Percentiles rank a stretch among this genome's conserved stretches.
Conservation (phyloP, 2,888 invertebrate genomes). For the Temnothorax rugatulus region DNA sequence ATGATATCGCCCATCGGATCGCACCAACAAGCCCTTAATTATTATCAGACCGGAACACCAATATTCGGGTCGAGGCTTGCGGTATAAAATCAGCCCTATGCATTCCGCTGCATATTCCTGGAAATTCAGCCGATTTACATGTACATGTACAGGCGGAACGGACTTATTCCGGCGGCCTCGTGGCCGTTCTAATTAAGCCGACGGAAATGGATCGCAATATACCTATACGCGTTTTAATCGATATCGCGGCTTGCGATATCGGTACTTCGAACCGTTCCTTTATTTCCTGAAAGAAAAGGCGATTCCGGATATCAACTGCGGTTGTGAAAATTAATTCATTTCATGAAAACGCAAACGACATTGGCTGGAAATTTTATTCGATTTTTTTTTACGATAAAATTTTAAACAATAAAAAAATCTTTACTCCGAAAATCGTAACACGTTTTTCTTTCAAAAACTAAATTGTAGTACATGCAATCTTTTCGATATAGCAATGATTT, state of each 20-base stretch:
- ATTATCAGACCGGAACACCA: conserved; percentile 44
- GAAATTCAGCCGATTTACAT: conserved; percentile 11
- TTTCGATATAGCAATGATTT: neutral
- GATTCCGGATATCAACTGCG: conserved; percentile 14
- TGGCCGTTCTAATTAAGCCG: conserved; percentile 64
- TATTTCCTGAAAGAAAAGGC: conserved; percentile 38
- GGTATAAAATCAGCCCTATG: conserved; percentile 45
- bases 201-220: conserved; percentile 67
- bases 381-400: conserved; percentile 11
- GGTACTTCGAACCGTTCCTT: conserved; percentile 42
- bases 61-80: conserved; percentile 43
- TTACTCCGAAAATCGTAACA: neutral
- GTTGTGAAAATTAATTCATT: conserved; percentile 44
- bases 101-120: conserved; percentile 50
- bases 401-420: neutral
- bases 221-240: conserved; percentile 63
- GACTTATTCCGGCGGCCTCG: conserved; percentile 66
- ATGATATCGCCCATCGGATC: conserved; percentile 27
- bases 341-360: neutral
- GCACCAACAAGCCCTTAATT: conserved; percentile 44
- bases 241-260: conserved; percentile 56
- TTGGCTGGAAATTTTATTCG: neutral
- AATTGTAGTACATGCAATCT: neutral
- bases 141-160: neutral
- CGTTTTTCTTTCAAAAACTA: neutral